Evolutionary conservation across 2,797 vertebrate species (phyloP), one percentile per base, ranked within the genome.

Genomic region (Anomalospiza imberbis): DNA sequence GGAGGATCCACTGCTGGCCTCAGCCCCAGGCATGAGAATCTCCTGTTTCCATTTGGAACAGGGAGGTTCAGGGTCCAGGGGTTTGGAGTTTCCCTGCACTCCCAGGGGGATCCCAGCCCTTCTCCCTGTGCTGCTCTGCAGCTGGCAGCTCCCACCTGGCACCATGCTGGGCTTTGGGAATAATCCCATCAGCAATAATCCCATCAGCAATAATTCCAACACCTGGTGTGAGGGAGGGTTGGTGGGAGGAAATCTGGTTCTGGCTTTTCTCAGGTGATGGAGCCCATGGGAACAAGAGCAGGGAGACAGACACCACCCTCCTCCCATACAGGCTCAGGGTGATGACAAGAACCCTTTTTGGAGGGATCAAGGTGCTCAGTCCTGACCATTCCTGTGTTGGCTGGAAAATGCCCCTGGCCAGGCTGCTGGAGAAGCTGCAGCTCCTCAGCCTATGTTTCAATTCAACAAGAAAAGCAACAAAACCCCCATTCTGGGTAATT

Each of bases 21-120:
- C 1, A 1, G 53, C 36, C 54, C 31, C 38, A 3, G 38, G 1
- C 2, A 11, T 1, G 7, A 14, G 28, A 7, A 44, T 8, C 2
- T 53, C 55, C 21, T 1, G 0, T 6, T 60, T 38, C 13, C 6
- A 0, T 42, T 12, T 58, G 66, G 57, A 66, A 48, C 20, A 10
- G 5, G 13, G 32, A 17, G 4, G 6, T 11, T 38, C 31, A 1
- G 29, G 3, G 9, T 10, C 3, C 40, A 4, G 24, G 62, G 76
- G 3, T 65, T 7, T 51, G 54, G 47, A 34, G 16, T 16, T 2
- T 13, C 22, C 36, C 61, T 42, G 38, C 9, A 0, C 20, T 28
- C 47, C 45, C 24, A 18, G 68, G 32, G 66, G 13, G 20, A 29
- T 45, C 53, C 61, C 57, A 29, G 5, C 32, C 22, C 0, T 10